Evolutionary conservation across 1,140 invertebrate genomes (phyloP), one percentile per base, ranked within the genome.

Genomic region (Drosophila equinoxialis): DNA sequence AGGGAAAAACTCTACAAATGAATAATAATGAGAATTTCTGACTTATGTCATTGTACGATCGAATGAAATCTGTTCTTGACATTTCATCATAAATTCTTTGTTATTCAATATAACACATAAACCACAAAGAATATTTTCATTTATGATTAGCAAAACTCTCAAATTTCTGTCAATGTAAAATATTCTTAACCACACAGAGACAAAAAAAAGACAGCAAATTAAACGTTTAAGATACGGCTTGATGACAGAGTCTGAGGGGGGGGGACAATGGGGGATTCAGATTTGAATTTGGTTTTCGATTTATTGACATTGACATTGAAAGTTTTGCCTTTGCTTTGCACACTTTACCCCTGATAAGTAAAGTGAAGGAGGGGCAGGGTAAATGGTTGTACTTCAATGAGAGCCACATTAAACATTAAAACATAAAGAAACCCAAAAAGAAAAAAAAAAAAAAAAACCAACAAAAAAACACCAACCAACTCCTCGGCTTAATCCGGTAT

Each of bases 291-390:
- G 37, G 68, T 58, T 65, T 61, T 65, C 17, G 67, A 71, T 48
- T 66, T 68, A 86, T 89, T 89, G 85, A 84, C 84, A 89, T 89
- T 89, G 84, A 89, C 84, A 89, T 89, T 89, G 84, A 84, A 89
- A 89, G 84, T 82, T 77, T 79, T 55, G 65, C 65, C 61, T 33
- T 54, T 48, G 70, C 60, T 45, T 48, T 60, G 54, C 60, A 65
- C 61, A 64, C 58, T 67, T 41, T 39, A 33, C 26, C 48, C 26
- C 48, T 59, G 65, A 57, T 58, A 41, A 35, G 35, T 48, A 26
- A 42, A 23, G 48, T 11, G 30, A 17, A 65, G 77, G 73, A 39
- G 77, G 73, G 71, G 45, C 39, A 77, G 73, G 71, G 45, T 51
- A 51, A 20, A 23, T 51, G 45, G 45, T 51, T 17, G 45, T 11